Conservation (phyloP, 2,113 vertebrate genomes). For the Tricholaema leucomelas region DNA sequence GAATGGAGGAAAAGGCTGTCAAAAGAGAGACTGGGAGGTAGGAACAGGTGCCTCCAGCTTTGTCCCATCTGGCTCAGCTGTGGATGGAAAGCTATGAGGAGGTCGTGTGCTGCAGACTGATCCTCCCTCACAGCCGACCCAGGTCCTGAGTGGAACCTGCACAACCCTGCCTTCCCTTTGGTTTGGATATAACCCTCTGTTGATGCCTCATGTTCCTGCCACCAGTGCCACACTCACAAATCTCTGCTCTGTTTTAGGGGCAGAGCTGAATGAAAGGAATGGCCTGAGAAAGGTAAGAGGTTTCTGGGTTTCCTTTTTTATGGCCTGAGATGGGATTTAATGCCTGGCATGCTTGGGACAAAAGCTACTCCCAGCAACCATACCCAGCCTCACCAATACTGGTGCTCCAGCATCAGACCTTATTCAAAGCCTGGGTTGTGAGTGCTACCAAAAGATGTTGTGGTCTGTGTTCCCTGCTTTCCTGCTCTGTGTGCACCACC, state of each 20-base stretch:
- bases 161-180: background rate
- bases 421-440: background rate
- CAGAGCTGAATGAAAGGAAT: background rate
- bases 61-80: background rate
- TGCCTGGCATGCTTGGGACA: background rate
- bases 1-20: background rate
- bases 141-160: background rate
- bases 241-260: constrained; percentile 40
- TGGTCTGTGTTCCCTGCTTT: background rate
- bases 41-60: background rate
- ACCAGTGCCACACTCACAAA: accelerated
- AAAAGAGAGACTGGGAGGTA: background rate
- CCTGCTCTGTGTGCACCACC: accelerated
- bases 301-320: background rate
- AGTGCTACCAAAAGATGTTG: background rate
- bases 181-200: background rate
- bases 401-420: background rate
- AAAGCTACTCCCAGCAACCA: background rate
- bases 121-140: background rate
- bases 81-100: background rate
- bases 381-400: background rate
- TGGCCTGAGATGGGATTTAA: background rate
- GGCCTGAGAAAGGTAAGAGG: constrained; percentile 31
- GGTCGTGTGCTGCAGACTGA: background rate
- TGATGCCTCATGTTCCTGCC: accelerated